Evolutionary conservation across 1,140 invertebrate genomes (phyloP), one percentile per base, ranked within the genome.

Genomic region (Scaptomyza montana): DNA sequence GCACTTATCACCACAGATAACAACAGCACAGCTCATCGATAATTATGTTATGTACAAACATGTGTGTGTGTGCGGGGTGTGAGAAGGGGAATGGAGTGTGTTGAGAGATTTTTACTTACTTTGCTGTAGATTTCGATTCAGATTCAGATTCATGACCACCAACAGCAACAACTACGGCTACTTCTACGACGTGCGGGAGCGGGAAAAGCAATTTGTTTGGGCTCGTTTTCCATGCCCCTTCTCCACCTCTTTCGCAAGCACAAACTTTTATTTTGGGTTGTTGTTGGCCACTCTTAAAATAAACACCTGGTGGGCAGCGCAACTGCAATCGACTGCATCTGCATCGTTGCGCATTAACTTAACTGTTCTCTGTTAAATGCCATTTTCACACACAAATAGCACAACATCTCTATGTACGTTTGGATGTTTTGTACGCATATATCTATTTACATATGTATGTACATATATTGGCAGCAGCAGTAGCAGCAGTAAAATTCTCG

Each of bases 161-260:
- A 59, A 65, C 53, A 62, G 53, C 65, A 74, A 61, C 70, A 46
- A 46, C 74, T 51, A 63, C 70, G 45, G 56, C 59, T 45, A 50
- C 55, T 46, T 33, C 61, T 55, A 54, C 25, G 61, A 63, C 39
- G 62, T 46, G 66, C 60, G 73, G 71, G 75, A 78, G 80, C 76
- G 84, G 76, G 62, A 74, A 76, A 71, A 71, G 65, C 61, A 49
- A 71, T 56, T 64, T 64, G 65, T 68, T 69, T 74, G 46, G 71
- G 71, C 65, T 59, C 84, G 77, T 82, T 78, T 86, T 87, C 82
- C 82, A 86, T 86, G 82, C 46, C 65, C n/a, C 30, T n/a, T 30
- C 21, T 25, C 53, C 33, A n/a, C 3, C 5, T 33, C 33, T 19
- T 16, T 6, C 63, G 13, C 63, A 12, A 39, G 30, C 33, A 43